Evolutionary conservation across 1,140 invertebrate genomes (phyloP).

Genomic region (Pachyrhynchus sulphureomaculatus): DNA sequence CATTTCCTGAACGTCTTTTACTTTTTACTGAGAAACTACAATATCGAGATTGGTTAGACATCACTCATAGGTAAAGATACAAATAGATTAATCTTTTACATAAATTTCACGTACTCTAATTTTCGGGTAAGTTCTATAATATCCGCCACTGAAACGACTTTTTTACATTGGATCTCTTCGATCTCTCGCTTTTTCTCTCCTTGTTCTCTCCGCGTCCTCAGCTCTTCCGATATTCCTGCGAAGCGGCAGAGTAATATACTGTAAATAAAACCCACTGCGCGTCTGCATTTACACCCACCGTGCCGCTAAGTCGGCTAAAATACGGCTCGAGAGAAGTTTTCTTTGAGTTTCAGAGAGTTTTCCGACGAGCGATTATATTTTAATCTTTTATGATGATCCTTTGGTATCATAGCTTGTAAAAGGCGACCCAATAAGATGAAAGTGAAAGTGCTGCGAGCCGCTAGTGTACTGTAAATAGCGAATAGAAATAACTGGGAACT

Average conservation of each 20-base stretch:
- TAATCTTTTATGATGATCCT: neutral
- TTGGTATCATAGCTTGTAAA: too few species aligned
- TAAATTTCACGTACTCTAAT: too few species aligned
- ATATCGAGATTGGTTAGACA: too few species aligned
- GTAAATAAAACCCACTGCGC: constrained; percentile 31
- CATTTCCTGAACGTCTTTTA: too few species aligned
- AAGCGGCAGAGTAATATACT: constrained; percentile 30
- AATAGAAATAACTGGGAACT: too few species aligned
- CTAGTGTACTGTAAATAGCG: too few species aligned
- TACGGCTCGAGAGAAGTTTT: constrained; percentile 18
- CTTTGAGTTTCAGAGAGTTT: constrained; percentile 17
- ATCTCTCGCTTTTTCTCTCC: constrained; percentile 9
- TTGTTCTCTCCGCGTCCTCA: constrained; percentile 8
- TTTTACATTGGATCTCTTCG: constrained; percentile 7
- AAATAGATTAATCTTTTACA: too few species aligned
- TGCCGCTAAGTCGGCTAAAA: constrained; percentile 26
- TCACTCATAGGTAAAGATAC: too few species aligned
- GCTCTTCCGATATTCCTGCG: constrained; percentile 25
- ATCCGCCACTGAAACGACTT: constrained; percentile 6
- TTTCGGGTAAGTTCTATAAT: too few species aligned
- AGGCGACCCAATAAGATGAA: too few species aligned
- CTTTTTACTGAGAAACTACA: too few species aligned
- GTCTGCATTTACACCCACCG: constrained; percentile 33
- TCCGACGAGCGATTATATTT: neutral
- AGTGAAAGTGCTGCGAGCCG: too few species aligned